Evolutionary conservation across 2,888 invertebrate species (phyloP), one percentile per base, ranked within the genome.

Genomic region (Ypsolopha scabrella): DNA sequence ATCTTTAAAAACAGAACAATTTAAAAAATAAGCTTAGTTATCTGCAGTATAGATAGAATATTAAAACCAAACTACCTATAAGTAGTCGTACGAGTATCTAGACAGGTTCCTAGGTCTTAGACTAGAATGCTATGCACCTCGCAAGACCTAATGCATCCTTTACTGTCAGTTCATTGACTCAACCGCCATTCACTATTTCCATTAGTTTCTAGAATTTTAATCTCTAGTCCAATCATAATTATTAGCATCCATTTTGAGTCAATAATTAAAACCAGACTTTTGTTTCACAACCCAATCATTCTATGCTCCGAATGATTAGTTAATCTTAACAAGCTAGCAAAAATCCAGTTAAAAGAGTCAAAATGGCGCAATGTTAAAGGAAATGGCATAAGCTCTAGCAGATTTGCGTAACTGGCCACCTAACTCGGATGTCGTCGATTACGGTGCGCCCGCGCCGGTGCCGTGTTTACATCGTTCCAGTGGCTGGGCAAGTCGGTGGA

Each of bases 381-480:
- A 52, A 57, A 54, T 52, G 51, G 55, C 51, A 52, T 57, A 57
- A 60, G 55, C 55, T 36, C 49, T 44, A 33, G n/a, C 7, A 50
- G 35, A 54, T 54, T 72, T 70, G 68, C 68, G 68, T 64, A 70
- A 71, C 48, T 13, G 14, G 39, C 61, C 67, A 68, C 73, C 75
- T 73, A 71, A 71, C 72, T 78, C 78, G 80, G 80, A 80, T 80
- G 80, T 76, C 60, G 70, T 57, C 65, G 64, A 78, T 80, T 80
- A 80, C 64, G 45, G 10, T 35, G 37, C 10, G 48, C 46, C 10
- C 33, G 46, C 33, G 45, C 14, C 37, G 35, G 36, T 7, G 46
- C 35, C 46, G 35, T 35, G 46, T 46, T 46, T 36, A 35, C 6
- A 11, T 11, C 24, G 4, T 36, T n/a, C 10, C 36, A 46, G 46